Percentiles rank a stretch among this genome's conserved stretches.
Evolutionary conservation across 2,797 vertebrate species (phyloP).

Genomic region (Pitangus sulphuratus): DNA sequence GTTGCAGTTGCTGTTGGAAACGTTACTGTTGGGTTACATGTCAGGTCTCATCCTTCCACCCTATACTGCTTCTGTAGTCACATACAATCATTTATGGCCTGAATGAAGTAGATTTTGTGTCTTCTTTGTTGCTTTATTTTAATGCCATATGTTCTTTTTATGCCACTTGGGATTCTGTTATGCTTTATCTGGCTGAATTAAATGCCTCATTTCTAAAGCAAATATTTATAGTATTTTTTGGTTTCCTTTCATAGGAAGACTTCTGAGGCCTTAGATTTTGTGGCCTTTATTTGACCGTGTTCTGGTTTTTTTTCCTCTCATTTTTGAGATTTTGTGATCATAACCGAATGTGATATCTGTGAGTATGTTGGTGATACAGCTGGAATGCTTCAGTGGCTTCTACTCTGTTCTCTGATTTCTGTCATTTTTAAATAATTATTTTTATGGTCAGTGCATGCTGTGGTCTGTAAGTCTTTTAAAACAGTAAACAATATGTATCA

Average conservation of each 20-base stretch:
- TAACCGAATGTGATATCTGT: not conserved
- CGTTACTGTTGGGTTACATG: not conserved
- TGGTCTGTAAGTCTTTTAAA: not conserved
- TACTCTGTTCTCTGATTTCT: not conserved
- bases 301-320: not conserved
- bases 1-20: not conserved
- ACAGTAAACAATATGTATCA: not conserved
- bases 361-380: not conserved
- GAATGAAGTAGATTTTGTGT: not conserved
- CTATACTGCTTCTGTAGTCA: accelerated
- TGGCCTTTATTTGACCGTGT: not conserved
- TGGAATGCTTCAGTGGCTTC: not conserved
- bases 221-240: not conserved
- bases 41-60: not conserved
- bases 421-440: not conserved
- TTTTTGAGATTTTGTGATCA: not conserved
- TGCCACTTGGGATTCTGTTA: not conserved
- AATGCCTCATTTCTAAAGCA: not conserved
- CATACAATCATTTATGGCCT: not conserved
- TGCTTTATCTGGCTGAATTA: not conserved
- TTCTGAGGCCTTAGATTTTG: not conserved
- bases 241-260: not conserved
- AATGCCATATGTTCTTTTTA: not conserved
- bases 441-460: not conserved
- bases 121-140: not conserved